Percentiles rank a stretch among this genome's conserved stretches.
These are phyloP conservation scores for Andrena bicolor DNA, from an alignment of 2,888 invertebrate species.

Conservation along the genomic window DNA sequence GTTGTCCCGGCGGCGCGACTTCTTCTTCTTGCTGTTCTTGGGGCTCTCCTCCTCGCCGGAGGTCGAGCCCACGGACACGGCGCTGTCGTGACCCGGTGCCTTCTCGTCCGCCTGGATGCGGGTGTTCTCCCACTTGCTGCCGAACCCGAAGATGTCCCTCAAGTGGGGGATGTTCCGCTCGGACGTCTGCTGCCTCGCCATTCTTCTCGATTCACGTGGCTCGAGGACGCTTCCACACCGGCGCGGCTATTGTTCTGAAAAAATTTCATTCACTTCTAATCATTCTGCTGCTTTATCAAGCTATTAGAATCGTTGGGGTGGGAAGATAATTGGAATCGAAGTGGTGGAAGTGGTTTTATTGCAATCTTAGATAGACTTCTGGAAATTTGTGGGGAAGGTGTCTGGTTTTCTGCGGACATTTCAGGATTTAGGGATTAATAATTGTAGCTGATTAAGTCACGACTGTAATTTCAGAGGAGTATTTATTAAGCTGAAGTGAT, in stretches of 20 bases:
- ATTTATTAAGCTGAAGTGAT: too few relatives aligned
- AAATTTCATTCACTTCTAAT: background rate
- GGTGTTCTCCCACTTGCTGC: conserved; percentile 84
- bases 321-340: too few relatives aligned
- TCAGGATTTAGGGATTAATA: too few relatives aligned
- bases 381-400: too few relatives aligned
- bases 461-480: too few relatives aligned
- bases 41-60: conserved; percentile 84
- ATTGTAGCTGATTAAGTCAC: too few relatives aligned
- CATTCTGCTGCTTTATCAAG: background rate
- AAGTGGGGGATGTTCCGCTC: conserved; percentile 92
- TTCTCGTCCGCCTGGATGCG: conserved; percentile 81
- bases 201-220: conserved; percentile 35
- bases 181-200: conserved; percentile 86
- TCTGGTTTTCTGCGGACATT: too few relatives aligned
- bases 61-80: conserved; percentile 84
- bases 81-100: conserved; percentile 83
- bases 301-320: background rate
- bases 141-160: conserved; percentile 90
- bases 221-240: background rate
- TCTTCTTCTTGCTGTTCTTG: conserved; percentile 87
- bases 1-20: conserved; percentile 89
- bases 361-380: too few relatives aligned
- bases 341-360: too few relatives aligned
- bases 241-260: conserved; percentile 17